Evolutionary conservation across 37 sponge, comb jelly and placozoan genomes (phyloP), one percentile per base, ranked within the genome.

Genomic region (Geodia barretti): DNA sequence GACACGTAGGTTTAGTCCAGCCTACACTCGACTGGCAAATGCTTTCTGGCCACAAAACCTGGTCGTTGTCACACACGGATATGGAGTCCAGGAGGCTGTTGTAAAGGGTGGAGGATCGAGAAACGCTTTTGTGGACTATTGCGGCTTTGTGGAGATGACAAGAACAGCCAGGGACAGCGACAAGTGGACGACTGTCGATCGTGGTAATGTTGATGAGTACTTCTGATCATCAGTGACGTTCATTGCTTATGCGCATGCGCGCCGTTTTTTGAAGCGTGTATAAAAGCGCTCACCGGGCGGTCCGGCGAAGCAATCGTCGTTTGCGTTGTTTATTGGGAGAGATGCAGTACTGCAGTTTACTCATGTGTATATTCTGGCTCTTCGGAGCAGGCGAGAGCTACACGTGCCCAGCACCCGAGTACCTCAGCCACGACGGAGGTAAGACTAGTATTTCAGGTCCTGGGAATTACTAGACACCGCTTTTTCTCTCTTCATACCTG

Each of bases 61-160:
- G 23, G 31, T 86, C 4, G 64, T 86, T 4, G 87, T 86, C 61
- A 75, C 87, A 1, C 87, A 86, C 67, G 80, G 74, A 1, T 86
- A 73, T 42, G 87, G 87, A 60, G 87, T 86, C 0, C n/a, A 23
- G 14, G 58, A 73, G 33, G 74, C 81, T n/a, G 39, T 86, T 41
- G 32, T 69, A 33, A 36, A 79, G 2, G 41, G 64, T 40, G 9
- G 33, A 24, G 25, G 65, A 24, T 5, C 11, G 20, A 32, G 19
- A 32, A 20, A 32, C 1, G 72, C 19, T 5, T 77, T 65, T 33
- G 40, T 66, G 1, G 26, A 60, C 60, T 86, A 86, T 39, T 86
- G 87, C 74, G 87, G 87, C 34, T 43, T 74, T 79, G 87, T 86
- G 58, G 87, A 80, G 28, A 39, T 86, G 62, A 80, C 4, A 11